Conservation (phyloP, 2,113 vertebrate species). For the Chionodraco myersi region DNA sequence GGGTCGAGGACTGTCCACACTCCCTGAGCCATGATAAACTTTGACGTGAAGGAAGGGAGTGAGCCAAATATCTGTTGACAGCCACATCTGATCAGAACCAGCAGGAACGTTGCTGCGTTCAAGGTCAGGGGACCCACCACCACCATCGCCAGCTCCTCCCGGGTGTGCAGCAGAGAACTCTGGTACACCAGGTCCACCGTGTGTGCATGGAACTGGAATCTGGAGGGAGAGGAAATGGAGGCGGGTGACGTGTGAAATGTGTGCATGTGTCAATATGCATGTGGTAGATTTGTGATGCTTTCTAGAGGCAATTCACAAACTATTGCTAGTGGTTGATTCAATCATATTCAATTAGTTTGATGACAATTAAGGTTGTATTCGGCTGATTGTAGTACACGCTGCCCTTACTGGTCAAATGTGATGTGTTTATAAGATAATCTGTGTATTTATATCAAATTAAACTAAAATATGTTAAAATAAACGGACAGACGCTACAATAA, state of each 20-base stretch:
- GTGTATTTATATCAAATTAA: neutral
- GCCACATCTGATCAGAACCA: conserved; percentile 95
- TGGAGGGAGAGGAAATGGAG: conserved; percentile 69
- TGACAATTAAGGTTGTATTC: conserved; percentile 28
- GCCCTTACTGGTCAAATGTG: neutral
- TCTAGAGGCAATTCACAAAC: conserved; percentile 49
- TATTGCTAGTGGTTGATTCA: conserved; percentile 42
- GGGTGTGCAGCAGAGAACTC: conserved; percentile 86
- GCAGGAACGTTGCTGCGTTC: conserved; percentile 86
- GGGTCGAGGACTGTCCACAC: conserved; percentile 97
- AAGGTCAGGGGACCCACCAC: conserved; percentile 91
- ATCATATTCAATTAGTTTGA: conserved; percentile 54
- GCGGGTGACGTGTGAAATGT: conserved; percentile 48
- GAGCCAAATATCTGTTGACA: conserved; percentile 94
- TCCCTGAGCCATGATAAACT: conserved; percentile 94
- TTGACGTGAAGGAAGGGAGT: conserved; percentile 95
- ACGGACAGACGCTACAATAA: neutral
- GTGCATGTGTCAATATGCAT: conserved; percentile 49
- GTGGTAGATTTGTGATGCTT: conserved; percentile 46
- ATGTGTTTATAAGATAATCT: conserved; percentile 7
- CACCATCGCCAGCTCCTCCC: conserved; percentile 91
- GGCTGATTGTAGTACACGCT: neutral
- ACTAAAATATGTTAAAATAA: neutral
- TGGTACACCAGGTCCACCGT: conserved; percentile 93
- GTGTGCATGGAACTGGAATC: conserved; percentile 88